Evolutionary conservation across 92 coral and sea anemone species (phyloP).

Genomic region (Heliopora coerulea): DNA sequence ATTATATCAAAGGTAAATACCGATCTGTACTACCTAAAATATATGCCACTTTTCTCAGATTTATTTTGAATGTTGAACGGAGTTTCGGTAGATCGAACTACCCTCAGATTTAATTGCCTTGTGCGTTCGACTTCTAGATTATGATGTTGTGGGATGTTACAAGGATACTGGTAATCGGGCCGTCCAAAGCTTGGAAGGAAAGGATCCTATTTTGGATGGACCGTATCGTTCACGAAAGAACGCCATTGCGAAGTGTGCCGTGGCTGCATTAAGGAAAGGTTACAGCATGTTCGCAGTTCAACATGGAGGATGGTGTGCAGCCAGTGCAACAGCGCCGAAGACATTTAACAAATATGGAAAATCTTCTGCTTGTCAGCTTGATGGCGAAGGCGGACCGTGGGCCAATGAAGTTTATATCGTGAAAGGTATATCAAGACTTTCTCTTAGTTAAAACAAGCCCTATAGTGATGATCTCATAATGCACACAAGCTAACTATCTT

Average conservation of each 20-base stretch:
- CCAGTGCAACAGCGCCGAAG: constrained; percentile 44
- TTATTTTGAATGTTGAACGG: too few species aligned
- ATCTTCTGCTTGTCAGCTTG: constrained; percentile 13
- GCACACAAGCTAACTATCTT: too few species aligned
- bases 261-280: constrained; percentile 41
- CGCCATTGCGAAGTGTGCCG: constrained; percentile 54
- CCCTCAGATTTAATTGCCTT: too few species aligned
- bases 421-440: not conserved
- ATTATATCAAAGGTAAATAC: constrained; percentile 32
- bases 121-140: constrained; percentile 11
- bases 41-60: too few species aligned
- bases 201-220: constrained; percentile 43
- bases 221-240: constrained; percentile 24
- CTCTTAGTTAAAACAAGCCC: too few species aligned
- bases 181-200: constrained; percentile 46
- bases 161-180: constrained; percentile 45
- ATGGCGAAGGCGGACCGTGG: constrained; percentile 57
- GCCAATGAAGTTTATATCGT: constrained; percentile 48
- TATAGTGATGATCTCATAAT: too few species aligned
- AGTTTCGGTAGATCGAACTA: too few species aligned
- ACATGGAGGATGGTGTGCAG: constrained; percentile 56
- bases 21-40: too few species aligned
- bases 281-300: constrained; percentile 49
- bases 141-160: constrained; percentile 44
- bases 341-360: constrained; percentile 53